These are phyloP conservation scores for Saccostrea cuccullata DNA, from an alignment of 1,140 invertebrate species.

Conservation along the genomic window DNA sequence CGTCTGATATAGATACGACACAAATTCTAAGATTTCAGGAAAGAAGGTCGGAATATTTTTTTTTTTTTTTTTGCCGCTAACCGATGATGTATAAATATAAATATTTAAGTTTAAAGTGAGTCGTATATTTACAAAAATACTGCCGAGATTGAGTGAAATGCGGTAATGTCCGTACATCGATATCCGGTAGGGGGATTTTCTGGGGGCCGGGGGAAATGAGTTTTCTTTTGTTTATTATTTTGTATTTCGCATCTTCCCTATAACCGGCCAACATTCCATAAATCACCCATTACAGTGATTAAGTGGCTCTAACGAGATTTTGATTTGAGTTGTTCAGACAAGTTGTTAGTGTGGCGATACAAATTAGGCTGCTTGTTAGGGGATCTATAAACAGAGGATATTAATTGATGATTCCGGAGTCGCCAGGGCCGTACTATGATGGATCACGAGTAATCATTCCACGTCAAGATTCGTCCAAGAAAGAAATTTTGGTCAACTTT, in stretches of 20 bases:
- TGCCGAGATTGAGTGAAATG: not conserved
- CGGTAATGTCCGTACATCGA: slow-evolving; percentile 8
- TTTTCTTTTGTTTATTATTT: slow-evolving; percentile 1
- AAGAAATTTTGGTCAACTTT: slow-evolving; percentile 17
- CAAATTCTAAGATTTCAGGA: slow-evolving; percentile 9
- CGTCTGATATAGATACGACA: not conserved
- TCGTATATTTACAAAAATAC: slow-evolving; percentile 9
- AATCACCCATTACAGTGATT: slow-evolving; percentile 18
- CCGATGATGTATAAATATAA: slow-evolving; percentile 28
- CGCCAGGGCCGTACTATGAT: not conserved
- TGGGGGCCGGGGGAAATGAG: not conserved
- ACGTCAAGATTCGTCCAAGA: not conserved
- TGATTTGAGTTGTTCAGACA: slow-evolving; percentile 32
- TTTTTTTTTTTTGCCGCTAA: slow-evolving; percentile 15
- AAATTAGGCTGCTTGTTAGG: slow-evolving; percentile 29
- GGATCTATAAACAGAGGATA: slow-evolving; percentile 8
- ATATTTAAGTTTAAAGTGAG: slow-evolving; percentile 37
- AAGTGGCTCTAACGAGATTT: slow-evolving; percentile 30
- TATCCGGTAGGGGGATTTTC: not conserved
- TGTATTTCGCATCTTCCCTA: slow-evolving; percentile 18
- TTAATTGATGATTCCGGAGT: slow-evolving; percentile 2
- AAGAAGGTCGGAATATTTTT: not conserved
- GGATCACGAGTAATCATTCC: not conserved
- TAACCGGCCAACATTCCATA: slow-evolving; percentile 20
- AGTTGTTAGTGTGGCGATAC: slow-evolving; percentile 29